A percentile compares a stretch with the other conserved stretches of the same genome.
These are phyloP conservation scores for Metellina segmentata DNA, from an alignment of 2,888 invertebrate genomes.

Conservation along the genomic window DNA sequence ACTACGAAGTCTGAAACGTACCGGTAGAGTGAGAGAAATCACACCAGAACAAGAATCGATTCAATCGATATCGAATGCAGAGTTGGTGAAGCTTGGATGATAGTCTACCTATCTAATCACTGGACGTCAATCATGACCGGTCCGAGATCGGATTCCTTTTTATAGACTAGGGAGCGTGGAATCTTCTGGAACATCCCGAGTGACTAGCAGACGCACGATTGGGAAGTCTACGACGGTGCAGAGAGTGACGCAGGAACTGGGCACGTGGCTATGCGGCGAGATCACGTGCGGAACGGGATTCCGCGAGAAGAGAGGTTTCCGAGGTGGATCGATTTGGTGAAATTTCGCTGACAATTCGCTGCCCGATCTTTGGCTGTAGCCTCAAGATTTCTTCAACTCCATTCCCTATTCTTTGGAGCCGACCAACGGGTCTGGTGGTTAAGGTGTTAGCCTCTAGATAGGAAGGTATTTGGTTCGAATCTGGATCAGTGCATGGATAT, in stretches of 20 bases:
- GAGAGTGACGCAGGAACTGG: conserved; percentile 17
- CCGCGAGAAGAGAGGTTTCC: neutral
- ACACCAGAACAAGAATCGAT: too few relatives aligned
- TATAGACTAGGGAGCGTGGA: conserved; percentile 10
- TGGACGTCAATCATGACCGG: neutral
- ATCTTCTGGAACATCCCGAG: conserved; percentile 12
- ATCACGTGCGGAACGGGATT: conserved; percentile 28
- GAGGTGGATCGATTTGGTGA: conserved; percentile 13
- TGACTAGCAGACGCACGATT: neutral
- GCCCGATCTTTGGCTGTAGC: too few relatives aligned
- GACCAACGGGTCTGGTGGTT: too few relatives aligned
- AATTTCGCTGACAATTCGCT: neutral
- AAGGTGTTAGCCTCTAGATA: too few relatives aligned
- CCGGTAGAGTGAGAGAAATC: too few relatives aligned
- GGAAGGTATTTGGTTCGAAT: too few relatives aligned
- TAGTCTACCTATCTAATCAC: neutral
- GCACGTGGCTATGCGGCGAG: conserved; percentile 22
- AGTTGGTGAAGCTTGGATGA: too few relatives aligned
- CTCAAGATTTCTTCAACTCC: too few relatives aligned
- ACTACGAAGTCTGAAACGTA: too few relatives aligned
- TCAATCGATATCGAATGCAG: too few relatives aligned
- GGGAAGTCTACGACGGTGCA: neutral
- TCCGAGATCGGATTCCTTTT: neutral
- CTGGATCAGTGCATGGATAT: too few relatives aligned
- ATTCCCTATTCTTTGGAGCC: too few relatives aligned